Base-by-base conservation (phyloP, 2,888 invertebrate species). In the Frankliniella fusca region DNA sequence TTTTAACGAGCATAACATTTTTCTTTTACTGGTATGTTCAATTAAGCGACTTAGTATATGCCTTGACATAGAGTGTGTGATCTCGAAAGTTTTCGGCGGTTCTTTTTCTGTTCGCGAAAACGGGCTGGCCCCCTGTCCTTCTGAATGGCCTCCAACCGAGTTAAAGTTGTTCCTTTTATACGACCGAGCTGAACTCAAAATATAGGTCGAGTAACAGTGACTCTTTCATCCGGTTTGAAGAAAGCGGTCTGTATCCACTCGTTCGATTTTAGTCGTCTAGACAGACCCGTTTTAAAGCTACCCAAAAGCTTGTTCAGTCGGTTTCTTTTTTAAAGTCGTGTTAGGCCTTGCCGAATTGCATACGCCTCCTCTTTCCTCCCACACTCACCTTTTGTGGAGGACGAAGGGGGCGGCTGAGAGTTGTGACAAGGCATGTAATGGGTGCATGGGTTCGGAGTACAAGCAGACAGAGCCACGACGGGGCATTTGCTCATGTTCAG, bases 401-500 rank as follows among this genome's bases (percentile, higher is more conserved):
- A 20, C 11, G 15, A 54, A 54, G 54, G 54, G 54, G 54, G 18
- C 20, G 18, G 54, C 15, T 15, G 20, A 15, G 54, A 20, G 54
- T 15, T 54, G 54, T 15, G 54, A 18, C 38, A 38, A 38, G 38
- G 38, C 38, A 38, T 38, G 38, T 2, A 38, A 38, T 38, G 38
- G 23, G 70, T 23, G 5, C 23, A 11, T 15, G 23, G 23, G 70
- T 23, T 23, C 23, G 27, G 70, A 27, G 27, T 76, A 27, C 70
- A 27, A 8, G 70, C 70, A 76, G 70, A 61, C 61, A 61, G 61
- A n/a, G 61, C n/a, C 61, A 7, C 18, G 61, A 76, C 23, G 70
- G 27, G 70, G 70, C 70, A 27, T 76, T 27, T 27, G 70, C 70
- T 76, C 70, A 76, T 76, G 70, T 76, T 76, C 70, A 27, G 70